Evolutionary conservation across 1,140 invertebrate genomes (phyloP), one percentile per base, ranked within the genome.

Genomic region (Parasteatoda tepidariorum): DNA sequence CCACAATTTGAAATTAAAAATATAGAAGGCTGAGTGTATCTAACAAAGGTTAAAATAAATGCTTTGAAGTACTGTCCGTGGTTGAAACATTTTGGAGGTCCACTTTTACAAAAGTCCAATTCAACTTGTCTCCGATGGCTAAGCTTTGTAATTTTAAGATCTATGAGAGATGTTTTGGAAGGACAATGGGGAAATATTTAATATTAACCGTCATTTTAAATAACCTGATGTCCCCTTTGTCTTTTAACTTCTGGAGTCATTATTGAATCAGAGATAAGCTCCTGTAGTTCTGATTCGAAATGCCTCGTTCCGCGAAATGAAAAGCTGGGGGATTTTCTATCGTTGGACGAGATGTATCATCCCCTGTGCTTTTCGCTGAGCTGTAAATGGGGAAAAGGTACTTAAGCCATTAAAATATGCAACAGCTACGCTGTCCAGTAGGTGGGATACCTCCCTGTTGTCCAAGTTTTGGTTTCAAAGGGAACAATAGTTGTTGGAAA

Each of bases 391-490:
- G 33, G 59, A 22, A 41, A 59, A 34, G 57, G 22, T 76, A 62
- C 59, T 76, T 64, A 48, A 22, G 24, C 28, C 41, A 31, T 71
- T 82, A 54, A 82, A 70, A 82, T 82, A 82, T 82, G 66, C 67
- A 82, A 70, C 31, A 70, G 55, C 28, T 34, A 38, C 26, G 48
- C 41, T 68, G 66, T 26, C 22, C 66, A 22, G 24, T 6, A 33
- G 33, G 15, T 31, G 7, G 22, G 31, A 2, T 48, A 18, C 38
- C 18, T 61, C 54, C 67, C 67, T 0, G 66, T 48, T 59, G 78
- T 82, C 54, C 78, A 82, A 82, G 78, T 82, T 82, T 82, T 62
- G 66, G 31, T 82, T 70, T 71, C 66, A 82, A 71, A 82, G 78
- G 78, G 78, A 82, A 71, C 78, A 82, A 70, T 62, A 82, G 78